phyloP scores from a whole-genome alignment of 1,140 invertebrate genomes.

The Dinoponera quadriceps region DNA sequence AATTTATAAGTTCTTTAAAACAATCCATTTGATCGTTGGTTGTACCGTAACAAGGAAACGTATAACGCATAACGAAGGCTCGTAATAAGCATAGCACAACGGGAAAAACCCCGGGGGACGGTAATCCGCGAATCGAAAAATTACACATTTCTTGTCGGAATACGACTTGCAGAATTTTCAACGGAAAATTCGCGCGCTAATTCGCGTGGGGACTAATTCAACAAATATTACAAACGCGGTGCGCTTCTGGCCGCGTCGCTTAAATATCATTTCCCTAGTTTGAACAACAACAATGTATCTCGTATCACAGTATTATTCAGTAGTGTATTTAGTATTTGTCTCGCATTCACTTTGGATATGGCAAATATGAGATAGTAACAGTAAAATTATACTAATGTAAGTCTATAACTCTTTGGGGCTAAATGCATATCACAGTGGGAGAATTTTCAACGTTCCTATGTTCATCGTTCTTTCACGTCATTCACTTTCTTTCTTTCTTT shows the following conservation, averaged over 20 bases:
- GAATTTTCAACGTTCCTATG: conserved; percentile 80
- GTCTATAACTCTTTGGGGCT: conserved; percentile 85
- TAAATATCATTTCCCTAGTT: conserved; percentile 80
- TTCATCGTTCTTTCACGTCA: conserved; percentile 23
- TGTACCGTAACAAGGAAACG: conserved; percentile 2
- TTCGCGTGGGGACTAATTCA: conserved; percentile 79
- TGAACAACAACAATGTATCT: conserved; percentile 85
- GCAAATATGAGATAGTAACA: conserved; percentile 85
- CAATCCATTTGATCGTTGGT: no score
- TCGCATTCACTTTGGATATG: conserved; percentile 84
- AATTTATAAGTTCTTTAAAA: no score
- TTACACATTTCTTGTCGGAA: conserved; percentile 9
- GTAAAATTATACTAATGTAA: conserved; percentile 85
- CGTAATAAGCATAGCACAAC: conserved; percentile 59
- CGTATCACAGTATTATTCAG: conserved; percentile 85
- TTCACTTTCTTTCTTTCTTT: conserved; percentile 37
- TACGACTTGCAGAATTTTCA: conserved; percentile 73
- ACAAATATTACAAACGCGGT: conserved; percentile 78
- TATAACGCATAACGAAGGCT: conserved; percentile 7
- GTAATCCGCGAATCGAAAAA: conserved; percentile 72
- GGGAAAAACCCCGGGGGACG: conserved; percentile 63
- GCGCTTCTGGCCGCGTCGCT: conserved; percentile 78
- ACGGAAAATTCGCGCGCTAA: conserved; percentile 80
- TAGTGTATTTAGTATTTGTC: conserved; percentile 84
- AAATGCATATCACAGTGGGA: conserved; percentile 86